Evolutionary conservation across 2,888 invertebrate species (phyloP).

Genomic region (Dichetophora obliterata): DNA sequence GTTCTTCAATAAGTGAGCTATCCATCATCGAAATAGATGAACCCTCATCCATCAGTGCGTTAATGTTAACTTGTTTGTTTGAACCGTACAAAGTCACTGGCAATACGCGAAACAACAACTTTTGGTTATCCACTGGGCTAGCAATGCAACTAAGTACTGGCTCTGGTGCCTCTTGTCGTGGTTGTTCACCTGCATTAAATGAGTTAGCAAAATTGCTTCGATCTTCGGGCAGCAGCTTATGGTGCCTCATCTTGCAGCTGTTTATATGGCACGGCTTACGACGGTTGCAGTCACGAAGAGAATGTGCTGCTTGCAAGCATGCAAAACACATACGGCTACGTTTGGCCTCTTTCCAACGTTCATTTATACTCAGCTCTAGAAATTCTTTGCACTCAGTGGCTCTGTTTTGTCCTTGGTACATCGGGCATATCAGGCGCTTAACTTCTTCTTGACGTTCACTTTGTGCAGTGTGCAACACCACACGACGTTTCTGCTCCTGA

Average conservation of each 20-base stretch:
- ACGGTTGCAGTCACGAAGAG: no score
- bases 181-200: neutral
- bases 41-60: no score
- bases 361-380: neutral
- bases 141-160: neutral
- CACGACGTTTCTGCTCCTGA: no score
- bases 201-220: neutral
- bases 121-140: neutral
- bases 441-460: no score
- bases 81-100: conserved; percentile 30
- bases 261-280: no score
- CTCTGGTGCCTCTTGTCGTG: no score
- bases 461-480: no score
- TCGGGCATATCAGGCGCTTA: neutral
- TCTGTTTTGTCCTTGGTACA: neutral
- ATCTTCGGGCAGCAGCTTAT: conserved; percentile 15
- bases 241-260: neutral
- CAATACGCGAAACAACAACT: conserved; percentile 6
- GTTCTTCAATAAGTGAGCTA: no score
- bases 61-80: conserved; percentile 20
- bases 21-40: no score
- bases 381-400: conserved; percentile 2
- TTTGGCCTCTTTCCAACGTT: no score
- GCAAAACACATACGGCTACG: no score
- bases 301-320: no score